Evolutionary conservation across 2,797 vertebrate genomes (phyloP).

Genomic region (Galago senegalensis): DNA sequence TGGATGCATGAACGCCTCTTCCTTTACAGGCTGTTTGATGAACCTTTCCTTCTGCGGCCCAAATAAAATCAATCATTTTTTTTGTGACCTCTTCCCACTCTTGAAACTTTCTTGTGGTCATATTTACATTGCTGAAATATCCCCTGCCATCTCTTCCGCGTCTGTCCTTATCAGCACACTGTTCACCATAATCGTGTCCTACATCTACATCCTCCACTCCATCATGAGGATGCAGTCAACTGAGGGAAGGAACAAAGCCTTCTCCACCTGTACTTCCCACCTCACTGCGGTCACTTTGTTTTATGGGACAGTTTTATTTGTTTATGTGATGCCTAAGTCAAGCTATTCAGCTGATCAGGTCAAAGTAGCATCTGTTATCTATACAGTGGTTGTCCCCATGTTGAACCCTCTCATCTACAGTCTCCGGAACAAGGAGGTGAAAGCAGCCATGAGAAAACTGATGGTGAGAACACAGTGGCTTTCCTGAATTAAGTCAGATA

Average conservation of each 20-base stretch:
- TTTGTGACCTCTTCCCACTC: conserved; percentile 84
- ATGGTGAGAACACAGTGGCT: conserved; percentile 32
- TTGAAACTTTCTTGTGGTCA: conserved; percentile 83
- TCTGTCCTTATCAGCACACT: conserved; percentile 79
- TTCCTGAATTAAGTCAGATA: conserved; percentile 30
- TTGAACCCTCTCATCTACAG: conserved; percentile 87
- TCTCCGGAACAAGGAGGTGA: conserved; percentile 86
- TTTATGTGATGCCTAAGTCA: conserved; percentile 83
- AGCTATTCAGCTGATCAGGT: conserved; percentile 81
- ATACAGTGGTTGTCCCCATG: conserved; percentile 83
- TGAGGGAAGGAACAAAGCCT: conserved; percentile 80
- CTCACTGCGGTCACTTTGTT: conserved; percentile 83
- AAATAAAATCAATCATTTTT: conserved; percentile 85
- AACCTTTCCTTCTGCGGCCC: conserved; percentile 83
- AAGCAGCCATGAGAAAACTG: conserved; percentile 78
- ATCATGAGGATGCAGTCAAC: conserved; percentile 73
- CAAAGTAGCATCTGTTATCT: conserved; percentile 85
- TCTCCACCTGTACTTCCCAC: conserved; percentile 82
- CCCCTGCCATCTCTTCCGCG: conserved; percentile 78
- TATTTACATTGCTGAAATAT: conserved; percentile 76
- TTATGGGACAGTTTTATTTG: conserved; percentile 82
- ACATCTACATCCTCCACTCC: conserved; percentile 75
- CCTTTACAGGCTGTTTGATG: conserved; percentile 70
- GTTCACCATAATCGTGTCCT: conserved; percentile 77
- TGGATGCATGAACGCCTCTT: conserved; percentile 75